Base-by-base conservation (phyloP, 2,797 vertebrate species). In the Pangasius larnaudii region DNA sequence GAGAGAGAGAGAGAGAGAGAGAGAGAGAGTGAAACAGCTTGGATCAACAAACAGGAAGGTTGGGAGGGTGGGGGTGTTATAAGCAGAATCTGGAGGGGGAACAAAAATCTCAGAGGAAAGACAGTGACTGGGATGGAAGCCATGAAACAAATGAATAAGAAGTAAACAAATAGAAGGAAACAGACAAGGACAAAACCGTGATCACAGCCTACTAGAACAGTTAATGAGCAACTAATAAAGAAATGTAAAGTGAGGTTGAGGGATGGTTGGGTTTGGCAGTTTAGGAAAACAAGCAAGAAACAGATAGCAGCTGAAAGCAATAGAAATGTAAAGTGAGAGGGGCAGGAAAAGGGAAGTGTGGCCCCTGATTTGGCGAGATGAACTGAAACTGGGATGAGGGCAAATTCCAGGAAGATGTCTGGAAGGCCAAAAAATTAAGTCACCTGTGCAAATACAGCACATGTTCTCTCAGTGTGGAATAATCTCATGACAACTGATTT, bases 151-250 rank as follows among this genome's bases (percentile, higher is more conserved):
- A 88, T 91, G 88, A 90, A 89, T 84, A 89, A 89, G 92, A 91
- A n/a, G 10, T 61, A 61, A 61, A 61, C 59, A 91, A 90, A 59
- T 27, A 85, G 74, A 88, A 81, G 79, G 22, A 88, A 85, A 85
- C 77, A 30, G 58, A 90, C 84, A 84, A 84, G 82, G 89, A 92
- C 86, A 85, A 90, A 86, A 90, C 88, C 65, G 78, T 88, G 89
- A 91, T 91, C 87, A 91, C 92, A 94, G 81, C 69, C 88, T 86
- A 87, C 94, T 95, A 95, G 93, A 93, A 92, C 94, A 93, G 92
- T 96, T 95, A 95, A 94, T 95, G 95, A 95, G 96, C 95, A 94
- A 94, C 93, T 94, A 96, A 97, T 96, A 95, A 94, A 94, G 95
- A 96, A 96, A 96, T 96, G 96, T 74, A 85, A 88, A 59, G 74